Conservation (phyloP, 2,113 vertebrate genomes). For the Promerops cafer region DNA sequence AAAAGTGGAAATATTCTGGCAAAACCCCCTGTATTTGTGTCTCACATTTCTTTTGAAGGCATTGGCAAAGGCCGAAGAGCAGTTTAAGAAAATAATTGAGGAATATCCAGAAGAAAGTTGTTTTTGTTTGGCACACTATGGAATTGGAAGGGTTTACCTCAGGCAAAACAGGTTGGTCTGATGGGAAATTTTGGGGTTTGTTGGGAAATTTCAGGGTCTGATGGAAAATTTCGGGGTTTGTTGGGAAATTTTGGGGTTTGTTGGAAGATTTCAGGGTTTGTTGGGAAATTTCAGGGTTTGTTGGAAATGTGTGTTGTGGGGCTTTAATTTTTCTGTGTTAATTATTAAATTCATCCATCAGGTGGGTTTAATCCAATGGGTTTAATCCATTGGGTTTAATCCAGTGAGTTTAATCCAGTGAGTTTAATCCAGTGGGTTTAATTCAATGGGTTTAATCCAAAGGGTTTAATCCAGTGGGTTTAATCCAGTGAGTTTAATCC, state of each 20-base stretch:
- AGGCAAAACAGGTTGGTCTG: conserved; percentile 86
- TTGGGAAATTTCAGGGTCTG: background rate
- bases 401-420: background rate
- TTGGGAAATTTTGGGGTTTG: too few species aligned
- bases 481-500: background rate
- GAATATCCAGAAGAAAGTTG: conserved; percentile 76
- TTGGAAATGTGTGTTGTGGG: rapidly evolving
- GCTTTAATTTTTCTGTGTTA: background rate
- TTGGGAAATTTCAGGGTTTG: background rate
- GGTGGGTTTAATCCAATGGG: background rate
- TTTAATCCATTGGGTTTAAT: background rate
- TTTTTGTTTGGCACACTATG: conserved; percentile 83
- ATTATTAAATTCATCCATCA: background rate
- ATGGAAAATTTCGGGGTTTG: background rate
- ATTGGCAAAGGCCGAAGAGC: conserved; percentile 77
- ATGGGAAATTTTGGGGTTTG: background rate
- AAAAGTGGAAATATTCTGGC: background rate
- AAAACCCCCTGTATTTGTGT: background rate
- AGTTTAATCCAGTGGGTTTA: background rate
- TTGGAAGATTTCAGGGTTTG: too few species aligned
- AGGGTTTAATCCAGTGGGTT: background rate
- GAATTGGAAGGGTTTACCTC: conserved; percentile 82
- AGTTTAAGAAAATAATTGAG: conserved; percentile 79
- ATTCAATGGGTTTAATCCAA: background rate
- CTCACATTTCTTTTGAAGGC: conserved; percentile 71